These are phyloP conservation scores for Heterotis niloticus DNA, from an alignment of 2,113 vertebrate genomes.

Conservation along the genomic window DNA sequence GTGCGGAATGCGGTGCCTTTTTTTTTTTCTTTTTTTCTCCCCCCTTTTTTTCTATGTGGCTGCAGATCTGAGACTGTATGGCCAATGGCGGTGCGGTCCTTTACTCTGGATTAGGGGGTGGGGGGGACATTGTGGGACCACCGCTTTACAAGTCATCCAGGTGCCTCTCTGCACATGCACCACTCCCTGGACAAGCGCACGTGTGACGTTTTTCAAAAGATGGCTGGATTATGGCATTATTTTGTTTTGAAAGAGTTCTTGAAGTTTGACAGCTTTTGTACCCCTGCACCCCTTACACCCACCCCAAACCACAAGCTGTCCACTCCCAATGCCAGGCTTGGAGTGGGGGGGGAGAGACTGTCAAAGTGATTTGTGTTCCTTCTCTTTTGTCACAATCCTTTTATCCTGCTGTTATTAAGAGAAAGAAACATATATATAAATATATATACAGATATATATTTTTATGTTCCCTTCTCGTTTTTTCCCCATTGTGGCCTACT, in stretches of 20 bases:
- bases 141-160: slow-evolving; percentile 25
- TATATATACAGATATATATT: slow-evolving; percentile 35
- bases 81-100: neutral
- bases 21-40: slow-evolving; percentile 8
- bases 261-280: slow-evolving; percentile 50
- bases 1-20: slow-evolving; percentile 49
- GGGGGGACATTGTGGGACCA: slow-evolving; percentile 32
- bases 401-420: slow-evolving; percentile 58
- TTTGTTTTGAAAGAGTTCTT: slow-evolving; percentile 49
- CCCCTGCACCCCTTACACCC: slow-evolving; percentile 18
- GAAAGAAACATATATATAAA: slow-evolving; percentile 50
- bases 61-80: slow-evolving; percentile 35
- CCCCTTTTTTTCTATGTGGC: slow-evolving; percentile 38
- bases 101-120: neutral
- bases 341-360: slow-evolving; percentile 44
- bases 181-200: slow-evolving; percentile 63
- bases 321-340: slow-evolving; percentile 51
- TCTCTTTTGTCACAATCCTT: slow-evolving; percentile 54
- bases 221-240: slow-evolving; percentile 66
- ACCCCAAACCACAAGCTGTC: neutral
- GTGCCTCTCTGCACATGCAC: slow-evolving; percentile 45
- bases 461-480: slow-evolving; percentile 56
- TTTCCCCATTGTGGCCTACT: slow-evolving; percentile 70
- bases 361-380: slow-evolving; percentile 61
- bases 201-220: slow-evolving; percentile 48